phyloP scores from a whole-genome alignment of 2,113 vertebrate genomes.

The Saguinus imperator region DNA sequence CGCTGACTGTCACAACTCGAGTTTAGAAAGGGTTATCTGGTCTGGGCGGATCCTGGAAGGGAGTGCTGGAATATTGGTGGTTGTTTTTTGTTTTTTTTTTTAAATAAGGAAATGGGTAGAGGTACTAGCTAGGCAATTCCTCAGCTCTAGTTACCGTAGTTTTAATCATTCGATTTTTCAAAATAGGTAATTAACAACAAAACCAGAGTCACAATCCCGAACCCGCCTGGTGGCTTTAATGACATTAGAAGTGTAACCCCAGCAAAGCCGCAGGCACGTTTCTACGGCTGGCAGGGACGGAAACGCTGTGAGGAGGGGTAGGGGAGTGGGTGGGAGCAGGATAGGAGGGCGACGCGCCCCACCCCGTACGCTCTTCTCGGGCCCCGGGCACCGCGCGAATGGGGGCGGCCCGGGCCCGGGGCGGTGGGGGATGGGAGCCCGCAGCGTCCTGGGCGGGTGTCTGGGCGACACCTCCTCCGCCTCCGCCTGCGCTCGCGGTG shows the following conservation, averaged over 20 bases:
- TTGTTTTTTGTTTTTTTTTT: background rate
- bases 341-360: background rate
- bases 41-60: constrained; percentile 24
- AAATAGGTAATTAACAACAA: constrained; percentile 5
- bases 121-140: background rate
- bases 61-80: background rate
- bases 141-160: background rate
- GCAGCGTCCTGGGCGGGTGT: constrained; percentile 72
- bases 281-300: constrained; percentile 14
- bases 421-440: constrained; percentile 63
- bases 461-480: constrained; percentile 74
- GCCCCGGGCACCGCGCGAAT: background rate
- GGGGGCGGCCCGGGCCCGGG: constrained; percentile 10
- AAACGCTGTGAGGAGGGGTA: background rate
- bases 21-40: constrained; percentile 54
- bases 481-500: constrained; percentile 68
- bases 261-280: constrained; percentile 10
- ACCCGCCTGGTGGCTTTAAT: constrained; percentile 26
- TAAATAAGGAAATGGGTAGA: background rate
- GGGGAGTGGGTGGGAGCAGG: background rate
- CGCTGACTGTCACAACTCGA: background rate
- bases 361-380: background rate
- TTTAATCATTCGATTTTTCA: constrained; percentile 9
- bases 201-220: background rate
- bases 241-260: constrained; percentile 17